Conservation (phyloP, 2,888 invertebrate genomes). For the Cheilosia grossa region DNA sequence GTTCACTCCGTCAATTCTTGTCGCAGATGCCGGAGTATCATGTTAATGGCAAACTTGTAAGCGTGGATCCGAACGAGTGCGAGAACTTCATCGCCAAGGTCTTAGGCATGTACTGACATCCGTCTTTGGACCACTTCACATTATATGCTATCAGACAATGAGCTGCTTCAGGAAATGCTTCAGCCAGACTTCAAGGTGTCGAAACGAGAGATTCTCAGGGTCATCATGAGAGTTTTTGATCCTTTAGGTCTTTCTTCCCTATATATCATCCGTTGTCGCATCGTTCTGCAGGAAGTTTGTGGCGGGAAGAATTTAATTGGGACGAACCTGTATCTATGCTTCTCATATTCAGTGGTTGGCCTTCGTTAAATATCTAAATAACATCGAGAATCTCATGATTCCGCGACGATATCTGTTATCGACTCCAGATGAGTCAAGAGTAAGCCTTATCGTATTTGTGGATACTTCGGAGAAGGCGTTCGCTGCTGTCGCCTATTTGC, state of each 20-base stretch:
- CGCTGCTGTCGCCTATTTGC: constrained; percentile 11
- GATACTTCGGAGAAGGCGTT: constrained; percentile 28
- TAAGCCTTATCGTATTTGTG: constrained; percentile 10
- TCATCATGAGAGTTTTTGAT: constrained; percentile 38
- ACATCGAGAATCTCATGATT: constrained; percentile 12
- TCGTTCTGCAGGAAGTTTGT: constrained; percentile 41
- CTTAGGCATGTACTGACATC: constrained; percentile 24
- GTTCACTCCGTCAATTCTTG: neutral
- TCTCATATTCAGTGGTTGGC: neutral
- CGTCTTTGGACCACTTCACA: neutral
- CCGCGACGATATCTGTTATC: constrained; percentile 5
- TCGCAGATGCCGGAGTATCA: neutral
- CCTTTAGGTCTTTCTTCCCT: constrained; percentile 11
- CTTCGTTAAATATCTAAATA: neutral
- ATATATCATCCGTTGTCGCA: constrained; percentile 22
- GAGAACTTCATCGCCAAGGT: constrained; percentile 1
- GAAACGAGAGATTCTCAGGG: constrained; percentile 31
- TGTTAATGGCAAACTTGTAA: neutral
- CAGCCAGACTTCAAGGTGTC: neutral
- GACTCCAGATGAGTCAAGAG: constrained; percentile 9
- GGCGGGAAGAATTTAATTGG: constrained; percentile 19
- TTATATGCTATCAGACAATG: constrained; percentile 15
- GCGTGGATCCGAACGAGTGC: neutral
- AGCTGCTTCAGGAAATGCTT: neutral
- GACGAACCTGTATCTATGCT: constrained; percentile 15